A percentile compares a stretch with the other conserved stretches of the same genome.
Conservation (phyloP, 2,113 vertebrate species). For the Mobula hypostoma region DNA sequence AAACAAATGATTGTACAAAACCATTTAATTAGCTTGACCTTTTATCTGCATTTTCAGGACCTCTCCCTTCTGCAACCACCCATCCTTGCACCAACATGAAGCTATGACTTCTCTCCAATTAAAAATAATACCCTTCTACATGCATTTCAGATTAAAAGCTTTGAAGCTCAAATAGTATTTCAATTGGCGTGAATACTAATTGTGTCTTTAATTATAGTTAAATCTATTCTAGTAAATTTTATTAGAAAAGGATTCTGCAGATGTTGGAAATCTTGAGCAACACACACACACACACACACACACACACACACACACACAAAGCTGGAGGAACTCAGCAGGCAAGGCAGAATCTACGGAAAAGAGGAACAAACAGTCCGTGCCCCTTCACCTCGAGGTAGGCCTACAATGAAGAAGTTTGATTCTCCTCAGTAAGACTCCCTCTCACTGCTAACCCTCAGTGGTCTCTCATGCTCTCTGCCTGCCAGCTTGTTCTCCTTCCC, state of each 20-base stretch:
- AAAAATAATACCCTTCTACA: neutral
- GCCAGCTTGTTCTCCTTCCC: too few species aligned
- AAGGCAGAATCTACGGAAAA: too few species aligned
- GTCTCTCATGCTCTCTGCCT: too few species aligned
- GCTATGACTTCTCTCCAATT: neutral
- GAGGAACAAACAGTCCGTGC: too few species aligned
- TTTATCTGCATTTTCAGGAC: slow-evolving; percentile 14
- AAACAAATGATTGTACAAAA: slow-evolving; percentile 12
- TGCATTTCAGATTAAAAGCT: slow-evolving; percentile 25
- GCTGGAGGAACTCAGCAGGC: too few species aligned
- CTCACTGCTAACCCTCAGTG: too few species aligned
- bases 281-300: too few species aligned
- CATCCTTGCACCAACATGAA: neutral
- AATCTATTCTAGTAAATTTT: neutral
- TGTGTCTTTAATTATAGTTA: slow-evolving; percentile 8
- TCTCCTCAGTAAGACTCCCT: too few species aligned
- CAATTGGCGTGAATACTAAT: slow-evolving; percentile 4
- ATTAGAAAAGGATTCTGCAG: neutral
- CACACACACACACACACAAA: too few species aligned
- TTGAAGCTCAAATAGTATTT: neutral
- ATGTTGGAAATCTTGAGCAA: too few species aligned
- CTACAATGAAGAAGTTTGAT: too few species aligned
- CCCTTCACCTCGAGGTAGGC: too few species aligned
- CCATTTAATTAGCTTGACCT: slow-evolving; percentile 10
- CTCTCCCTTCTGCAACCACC: neutral